A percentile compares a stretch with the other conserved stretches of the same genome.
phyloP scores from a whole-genome alignment of 1,140 invertebrate species.

The Semibalanus balanoides region DNA sequence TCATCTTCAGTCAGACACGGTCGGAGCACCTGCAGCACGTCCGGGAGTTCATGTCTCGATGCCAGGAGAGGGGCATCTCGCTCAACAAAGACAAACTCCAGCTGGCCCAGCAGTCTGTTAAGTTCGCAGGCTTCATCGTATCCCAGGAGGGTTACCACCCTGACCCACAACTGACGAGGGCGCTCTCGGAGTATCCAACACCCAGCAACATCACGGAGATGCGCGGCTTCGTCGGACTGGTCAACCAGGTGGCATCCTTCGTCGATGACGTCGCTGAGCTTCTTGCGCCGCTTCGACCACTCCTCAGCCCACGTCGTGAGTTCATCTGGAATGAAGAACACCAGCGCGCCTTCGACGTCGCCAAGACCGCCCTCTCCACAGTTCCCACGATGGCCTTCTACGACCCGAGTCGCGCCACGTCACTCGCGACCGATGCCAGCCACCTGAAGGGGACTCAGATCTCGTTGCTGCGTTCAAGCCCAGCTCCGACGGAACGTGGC shows the following conservation, averaged over 20 bases:
- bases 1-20: no score
- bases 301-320: not conserved
- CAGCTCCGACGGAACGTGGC: not conserved
- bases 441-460: not conserved
- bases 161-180: not conserved
- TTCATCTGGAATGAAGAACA: conserved; percentile 7
- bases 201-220: conserved; percentile 8
- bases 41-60: not conserved
- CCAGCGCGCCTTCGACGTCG: not conserved
- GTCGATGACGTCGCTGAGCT: not conserved
- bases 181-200: conserved; percentile 4
- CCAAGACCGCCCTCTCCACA: conserved; percentile 1
- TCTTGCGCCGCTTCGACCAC: not conserved
- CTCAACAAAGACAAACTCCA: not conserved
- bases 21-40: no score
- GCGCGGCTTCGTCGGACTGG: conserved; percentile 12
- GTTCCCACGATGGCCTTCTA: not conserved
- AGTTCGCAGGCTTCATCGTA: conserved; percentile 4
- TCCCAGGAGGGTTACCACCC: not conserved
- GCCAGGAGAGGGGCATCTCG: not conserved
- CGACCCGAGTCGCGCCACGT: not conserved
- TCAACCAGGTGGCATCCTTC: conserved; percentile 11
- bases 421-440: not conserved
- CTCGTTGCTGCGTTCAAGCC: not conserved
- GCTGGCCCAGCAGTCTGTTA: not conserved